phyloP scores from a whole-genome alignment of 2,888 invertebrate species.

The Drosophila rubida region DNA sequence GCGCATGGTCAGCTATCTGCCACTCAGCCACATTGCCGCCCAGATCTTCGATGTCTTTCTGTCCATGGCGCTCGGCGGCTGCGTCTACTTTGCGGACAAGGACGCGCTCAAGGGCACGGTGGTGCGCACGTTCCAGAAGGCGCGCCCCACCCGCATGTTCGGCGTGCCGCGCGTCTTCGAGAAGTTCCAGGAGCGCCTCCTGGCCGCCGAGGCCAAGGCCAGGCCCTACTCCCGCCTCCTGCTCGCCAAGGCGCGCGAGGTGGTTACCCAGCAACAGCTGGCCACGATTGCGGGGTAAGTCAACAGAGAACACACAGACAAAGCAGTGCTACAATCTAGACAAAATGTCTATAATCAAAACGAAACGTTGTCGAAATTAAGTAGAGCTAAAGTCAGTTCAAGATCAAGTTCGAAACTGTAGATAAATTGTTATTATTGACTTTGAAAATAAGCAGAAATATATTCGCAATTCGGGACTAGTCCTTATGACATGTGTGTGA shows the following conservation, averaged over 20 bases:
- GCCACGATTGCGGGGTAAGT: conserved; percentile 86
- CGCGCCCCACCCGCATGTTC: conserved; percentile 92
- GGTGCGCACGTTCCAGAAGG: conserved; percentile 89
- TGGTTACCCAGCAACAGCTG: conserved; percentile 87
- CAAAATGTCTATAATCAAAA: too few species aligned
- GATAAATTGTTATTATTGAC: too few species aligned
- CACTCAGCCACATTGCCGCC: conserved; percentile 95
- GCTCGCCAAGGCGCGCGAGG: conserved; percentile 88
- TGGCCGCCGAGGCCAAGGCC: conserved; percentile 89
- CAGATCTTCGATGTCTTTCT: conserved; percentile 91
- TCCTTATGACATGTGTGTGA: too few species aligned
- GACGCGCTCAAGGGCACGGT: conserved; percentile 94
- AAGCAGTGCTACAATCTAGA: too few species aligned
- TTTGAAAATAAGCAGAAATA: too few species aligned
- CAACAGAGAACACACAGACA: too few species aligned
- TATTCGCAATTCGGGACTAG: too few species aligned
- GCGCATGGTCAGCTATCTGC: conserved; percentile 91
- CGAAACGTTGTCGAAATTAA: too few species aligned
- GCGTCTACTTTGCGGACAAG: conserved; percentile 93
- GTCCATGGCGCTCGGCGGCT: conserved; percentile 69
- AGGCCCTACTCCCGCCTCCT: conserved; percentile 89
- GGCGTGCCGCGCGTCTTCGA: conserved; percentile 97
- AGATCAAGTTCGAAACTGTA: too few species aligned
- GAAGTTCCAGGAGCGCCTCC: conserved; percentile 94
- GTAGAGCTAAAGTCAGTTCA: too few species aligned